phyloP scores from a whole-genome alignment of 2,797 vertebrate genomes.

The Anniella stebbinsi region DNA sequence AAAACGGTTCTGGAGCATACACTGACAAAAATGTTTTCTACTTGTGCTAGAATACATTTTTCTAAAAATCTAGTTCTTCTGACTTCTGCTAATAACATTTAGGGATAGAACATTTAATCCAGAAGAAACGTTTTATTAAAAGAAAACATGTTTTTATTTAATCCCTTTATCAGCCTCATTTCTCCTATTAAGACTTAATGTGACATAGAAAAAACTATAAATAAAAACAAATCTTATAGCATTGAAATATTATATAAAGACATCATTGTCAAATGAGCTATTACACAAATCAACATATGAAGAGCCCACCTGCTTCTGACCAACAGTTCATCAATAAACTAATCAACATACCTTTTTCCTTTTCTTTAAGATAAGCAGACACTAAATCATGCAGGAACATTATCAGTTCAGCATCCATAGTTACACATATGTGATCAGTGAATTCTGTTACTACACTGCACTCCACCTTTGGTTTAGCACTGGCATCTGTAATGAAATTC shows the following conservation, averaged over 20 bases:
- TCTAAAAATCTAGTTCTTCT: background rate
- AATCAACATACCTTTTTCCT: constrained; percentile 91
- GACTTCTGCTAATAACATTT: background rate
- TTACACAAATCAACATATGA: background rate
- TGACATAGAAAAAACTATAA: background rate
- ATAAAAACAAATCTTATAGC: background rate
- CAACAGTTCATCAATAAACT: background rate
- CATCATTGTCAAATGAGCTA: background rate
- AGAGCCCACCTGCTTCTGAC: background rate
- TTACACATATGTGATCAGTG: constrained; percentile 99
- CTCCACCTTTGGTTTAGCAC: constrained; percentile 95
- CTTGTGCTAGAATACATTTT: background rate
- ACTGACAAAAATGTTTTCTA: background rate
- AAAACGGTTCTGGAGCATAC: background rate
- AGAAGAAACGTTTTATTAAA: background rate
- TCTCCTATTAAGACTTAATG: background rate
- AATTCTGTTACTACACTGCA: constrained; percentile 99
- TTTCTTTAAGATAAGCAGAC: constrained; percentile 98
- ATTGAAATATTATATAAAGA: background rate
- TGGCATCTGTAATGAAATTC: constrained; percentile 77
- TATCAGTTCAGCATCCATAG: constrained; percentile 98
- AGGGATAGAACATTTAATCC: background rate
- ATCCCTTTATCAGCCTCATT: background rate
- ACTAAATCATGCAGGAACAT: constrained; percentile 99
- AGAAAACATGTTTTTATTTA: background rate